A percentile compares a stretch with the other conserved stretches of the same genome.
These are phyloP conservation scores for Ceratitis capitata DNA, from an alignment of 1,140 invertebrate genomes.

Conservation along the genomic window DNA sequence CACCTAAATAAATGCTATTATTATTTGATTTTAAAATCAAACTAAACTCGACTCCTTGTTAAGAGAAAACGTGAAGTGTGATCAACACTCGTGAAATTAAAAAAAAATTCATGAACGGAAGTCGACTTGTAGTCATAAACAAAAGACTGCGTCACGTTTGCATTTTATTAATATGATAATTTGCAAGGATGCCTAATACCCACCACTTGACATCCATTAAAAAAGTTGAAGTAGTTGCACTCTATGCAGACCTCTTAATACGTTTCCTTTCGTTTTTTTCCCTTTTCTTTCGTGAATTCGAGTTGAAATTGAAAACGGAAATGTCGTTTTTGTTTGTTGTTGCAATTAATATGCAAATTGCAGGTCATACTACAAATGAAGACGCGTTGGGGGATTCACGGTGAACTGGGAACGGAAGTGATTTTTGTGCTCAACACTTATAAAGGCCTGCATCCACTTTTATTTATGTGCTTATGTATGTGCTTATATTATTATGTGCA, in stretches of 20 bases:
- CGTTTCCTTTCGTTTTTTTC: not conserved
- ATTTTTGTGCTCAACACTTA: not conserved
- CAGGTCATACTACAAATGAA: not conserved
- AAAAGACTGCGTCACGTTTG: not conserved
- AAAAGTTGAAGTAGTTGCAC: not conserved
- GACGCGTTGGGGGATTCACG: not conserved
- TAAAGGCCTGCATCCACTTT: not conserved
- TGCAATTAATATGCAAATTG: not conserved
- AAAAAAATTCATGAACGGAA: not conserved
- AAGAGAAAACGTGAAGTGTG: no score
- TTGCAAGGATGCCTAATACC: not conserved
- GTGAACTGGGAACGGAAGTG: not conserved
- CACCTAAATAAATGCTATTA: no score
- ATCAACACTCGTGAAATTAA: no score
- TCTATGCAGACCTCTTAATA: not conserved
- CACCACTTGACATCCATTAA: not conserved
- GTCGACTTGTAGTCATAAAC: not conserved
- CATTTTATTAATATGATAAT: not conserved
- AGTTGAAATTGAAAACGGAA: conserved; percentile 24
- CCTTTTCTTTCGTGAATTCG: no score
- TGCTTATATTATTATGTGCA: not conserved
- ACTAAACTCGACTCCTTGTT: no score
- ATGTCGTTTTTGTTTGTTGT: conserved; percentile 12
- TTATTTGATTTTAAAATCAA: no score
- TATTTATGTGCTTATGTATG: not conserved